These are phyloP conservation scores for Uloborus diversus DNA, from an alignment of 1,140 invertebrate genomes.

Conservation along the genomic window DNA sequence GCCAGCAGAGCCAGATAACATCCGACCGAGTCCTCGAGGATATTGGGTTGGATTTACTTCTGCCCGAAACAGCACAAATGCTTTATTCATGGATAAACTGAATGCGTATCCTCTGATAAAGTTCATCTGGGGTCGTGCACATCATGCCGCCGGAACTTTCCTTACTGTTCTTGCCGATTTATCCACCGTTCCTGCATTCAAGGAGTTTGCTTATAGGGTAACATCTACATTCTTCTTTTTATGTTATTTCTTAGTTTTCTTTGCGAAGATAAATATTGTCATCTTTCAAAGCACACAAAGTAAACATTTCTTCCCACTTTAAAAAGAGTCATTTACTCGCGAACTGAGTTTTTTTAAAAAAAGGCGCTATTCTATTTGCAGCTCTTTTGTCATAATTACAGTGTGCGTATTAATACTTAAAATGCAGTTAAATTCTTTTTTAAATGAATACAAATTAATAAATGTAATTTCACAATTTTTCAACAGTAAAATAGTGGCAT, in stretches of 20 bases:
- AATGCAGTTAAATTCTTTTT: too few species aligned
- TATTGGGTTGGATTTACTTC: conserved; percentile 73
- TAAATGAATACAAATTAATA: too few species aligned
- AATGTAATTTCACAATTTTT: too few species aligned
- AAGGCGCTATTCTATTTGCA: too few species aligned
- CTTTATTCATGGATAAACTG: conserved; percentile 62
- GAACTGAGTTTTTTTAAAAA: too few species aligned
- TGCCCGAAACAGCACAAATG: conserved; percentile 61
- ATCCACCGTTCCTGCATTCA: conserved; percentile 9
- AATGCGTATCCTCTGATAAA: conserved; percentile 63
- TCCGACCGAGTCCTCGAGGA: conserved; percentile 73
- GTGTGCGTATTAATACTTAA: too few species aligned
- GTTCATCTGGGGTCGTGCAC: conserved; percentile 61
- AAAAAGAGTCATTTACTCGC: too few species aligned
- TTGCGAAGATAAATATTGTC: too few species aligned
- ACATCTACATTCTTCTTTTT: conserved; percentile 65
- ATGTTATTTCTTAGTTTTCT: neutral
- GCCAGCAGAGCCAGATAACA: conserved; percentile 82
- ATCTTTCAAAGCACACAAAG: too few species aligned
- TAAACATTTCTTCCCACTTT: too few species aligned
- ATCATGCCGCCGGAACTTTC: conserved; percentile 56
- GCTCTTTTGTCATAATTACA: too few species aligned
- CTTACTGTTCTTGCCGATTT: conserved; percentile 52
- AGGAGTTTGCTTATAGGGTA: conserved; percentile 64
- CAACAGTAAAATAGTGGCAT: too few species aligned